Evolutionary conservation across 2,113 vertebrate species (phyloP).

Genomic region (Anoplopoma fimbria): DNA sequence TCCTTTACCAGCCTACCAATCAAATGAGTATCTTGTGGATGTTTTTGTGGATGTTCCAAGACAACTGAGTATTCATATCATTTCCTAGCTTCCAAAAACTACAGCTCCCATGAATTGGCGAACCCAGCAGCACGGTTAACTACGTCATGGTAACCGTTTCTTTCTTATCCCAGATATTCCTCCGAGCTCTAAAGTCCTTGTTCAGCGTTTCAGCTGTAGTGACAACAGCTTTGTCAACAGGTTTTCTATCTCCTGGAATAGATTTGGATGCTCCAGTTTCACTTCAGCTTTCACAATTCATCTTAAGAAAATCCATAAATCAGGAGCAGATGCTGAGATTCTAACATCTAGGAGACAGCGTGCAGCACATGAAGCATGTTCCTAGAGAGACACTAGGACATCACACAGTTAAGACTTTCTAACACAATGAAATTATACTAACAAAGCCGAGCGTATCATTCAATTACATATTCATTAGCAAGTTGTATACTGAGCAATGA

Average conservation of each 20-base stretch:
- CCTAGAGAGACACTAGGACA: neutral
- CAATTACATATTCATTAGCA: slow-evolving; percentile 8
- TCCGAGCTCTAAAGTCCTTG: too few relatives aligned
- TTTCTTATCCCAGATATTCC: too few relatives aligned
- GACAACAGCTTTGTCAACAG: neutral
- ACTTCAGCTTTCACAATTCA: neutral
- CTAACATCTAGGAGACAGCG: neutral
- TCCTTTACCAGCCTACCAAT: too few relatives aligned
- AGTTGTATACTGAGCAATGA: neutral
- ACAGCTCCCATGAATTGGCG: too few relatives aligned
- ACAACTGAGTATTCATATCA: too few relatives aligned
- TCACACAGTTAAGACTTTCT: neutral
- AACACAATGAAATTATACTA: neutral
- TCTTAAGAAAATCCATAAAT: too few relatives aligned
- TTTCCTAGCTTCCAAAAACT: too few relatives aligned
- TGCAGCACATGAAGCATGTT: neutral
- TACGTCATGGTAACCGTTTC: too few relatives aligned
- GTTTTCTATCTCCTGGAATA: neutral
- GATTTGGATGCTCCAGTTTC: neutral
- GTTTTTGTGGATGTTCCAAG: too few relatives aligned
- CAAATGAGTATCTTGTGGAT: too few relatives aligned
- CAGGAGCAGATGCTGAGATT: neutral
- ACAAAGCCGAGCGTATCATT: neutral
- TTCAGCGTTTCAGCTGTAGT: too few relatives aligned
- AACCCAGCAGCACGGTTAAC: too few relatives aligned